These are phyloP conservation scores for Stictonetta naevosa DNA, from an alignment of 2,113 vertebrate species.

Conservation along the genomic window DNA sequence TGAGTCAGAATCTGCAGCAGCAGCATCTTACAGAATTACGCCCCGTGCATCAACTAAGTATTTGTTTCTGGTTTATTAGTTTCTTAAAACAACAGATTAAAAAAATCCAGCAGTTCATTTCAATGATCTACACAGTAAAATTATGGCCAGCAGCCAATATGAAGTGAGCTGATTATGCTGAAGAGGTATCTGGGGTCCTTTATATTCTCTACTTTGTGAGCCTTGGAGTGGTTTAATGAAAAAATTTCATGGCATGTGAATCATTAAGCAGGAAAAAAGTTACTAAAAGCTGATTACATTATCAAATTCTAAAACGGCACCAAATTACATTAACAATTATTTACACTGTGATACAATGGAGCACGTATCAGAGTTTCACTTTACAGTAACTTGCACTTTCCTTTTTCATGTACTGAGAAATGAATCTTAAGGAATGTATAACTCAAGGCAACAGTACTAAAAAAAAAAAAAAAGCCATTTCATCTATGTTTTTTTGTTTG, in stretches of 20 bases:
- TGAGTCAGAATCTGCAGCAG: not conserved
- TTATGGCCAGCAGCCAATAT: constrained; percentile 36
- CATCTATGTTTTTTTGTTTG: too few species aligned
- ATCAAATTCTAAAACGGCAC: constrained; percentile 45
- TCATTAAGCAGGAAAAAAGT: not conserved
- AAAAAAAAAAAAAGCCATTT: not conserved
- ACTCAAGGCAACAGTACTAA: not conserved
- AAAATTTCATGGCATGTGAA: constrained; percentile 60
- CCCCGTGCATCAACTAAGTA: constrained; percentile 42
- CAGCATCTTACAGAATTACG: constrained; percentile 40
- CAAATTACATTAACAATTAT: not conserved
- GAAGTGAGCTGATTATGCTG: constrained; percentile 44
- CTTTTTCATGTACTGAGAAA: not conserved
- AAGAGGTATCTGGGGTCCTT: constrained; percentile 50
- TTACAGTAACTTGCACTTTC: not conserved
- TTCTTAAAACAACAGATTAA: constrained; percentile 45
- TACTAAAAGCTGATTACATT: constrained; percentile 48
- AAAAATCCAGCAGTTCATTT: constrained; percentile 44
- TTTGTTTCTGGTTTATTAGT: constrained; percentile 63
- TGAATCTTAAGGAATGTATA: not conserved
- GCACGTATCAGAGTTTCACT: not conserved
- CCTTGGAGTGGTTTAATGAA: constrained; percentile 67
- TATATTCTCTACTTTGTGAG: constrained; percentile 54
- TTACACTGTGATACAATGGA: not conserved
- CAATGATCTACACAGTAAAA: constrained; percentile 30